Percentiles rank a stretch among this genome's conserved stretches.
These are phyloP conservation scores for Cricetomys ansorgei DNA, from an alignment of 2,113 vertebrate genomes.

Conservation along the genomic window DNA sequence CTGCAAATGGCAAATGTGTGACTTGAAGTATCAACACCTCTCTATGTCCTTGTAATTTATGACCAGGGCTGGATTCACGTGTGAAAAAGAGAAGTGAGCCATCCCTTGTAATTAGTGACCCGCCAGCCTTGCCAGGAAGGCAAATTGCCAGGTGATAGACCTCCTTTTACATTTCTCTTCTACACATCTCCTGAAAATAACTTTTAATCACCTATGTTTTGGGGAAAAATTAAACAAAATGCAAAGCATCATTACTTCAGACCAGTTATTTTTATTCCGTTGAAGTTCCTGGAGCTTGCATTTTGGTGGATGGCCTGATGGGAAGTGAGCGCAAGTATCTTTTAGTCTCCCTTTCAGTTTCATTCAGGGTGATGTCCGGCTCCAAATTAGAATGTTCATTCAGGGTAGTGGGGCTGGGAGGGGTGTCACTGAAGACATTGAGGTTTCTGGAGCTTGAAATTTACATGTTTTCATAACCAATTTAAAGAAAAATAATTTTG, in stretches of 20 bases:
- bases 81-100: background rate
- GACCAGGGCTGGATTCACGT: background rate
- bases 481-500: conserved; percentile 28
- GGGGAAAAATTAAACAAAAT: background rate
- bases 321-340: background rate
- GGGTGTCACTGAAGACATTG: background rate
- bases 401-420: background rate
- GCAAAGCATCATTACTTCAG: background rate
- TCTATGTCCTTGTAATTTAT: background rate
- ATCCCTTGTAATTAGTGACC: background rate
- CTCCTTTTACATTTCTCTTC: background rate
- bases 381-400: background rate
- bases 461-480: background rate
- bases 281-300: background rate
- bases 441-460: background rate
- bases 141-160: background rate
- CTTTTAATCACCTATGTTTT: background rate
- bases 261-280: conserved; percentile 4
- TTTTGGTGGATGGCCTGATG: background rate
- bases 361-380: background rate
- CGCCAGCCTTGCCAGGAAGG: background rate
- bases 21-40: background rate
- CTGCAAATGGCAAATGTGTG: conserved; percentile 37
- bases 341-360: background rate
- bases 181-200: background rate